Conservation (phyloP, 2,113 vertebrate species). For the Marcusenius ussheri region DNA sequence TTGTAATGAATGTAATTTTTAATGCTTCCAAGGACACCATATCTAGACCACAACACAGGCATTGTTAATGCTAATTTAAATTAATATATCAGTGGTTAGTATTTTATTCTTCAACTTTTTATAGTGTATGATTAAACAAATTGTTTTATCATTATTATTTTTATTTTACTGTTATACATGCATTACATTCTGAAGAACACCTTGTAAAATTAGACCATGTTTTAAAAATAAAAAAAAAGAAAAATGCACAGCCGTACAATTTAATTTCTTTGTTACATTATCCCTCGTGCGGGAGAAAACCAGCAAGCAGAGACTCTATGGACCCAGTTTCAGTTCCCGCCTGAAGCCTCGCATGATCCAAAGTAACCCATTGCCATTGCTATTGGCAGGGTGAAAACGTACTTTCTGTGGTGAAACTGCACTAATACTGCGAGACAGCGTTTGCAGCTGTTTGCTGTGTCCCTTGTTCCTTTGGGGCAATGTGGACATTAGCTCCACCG, state of each 20-base stretch:
- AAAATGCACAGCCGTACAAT: not conserved
- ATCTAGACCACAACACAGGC: not conserved
- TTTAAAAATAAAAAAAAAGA: not conserved
- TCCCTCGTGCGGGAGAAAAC: not conserved
- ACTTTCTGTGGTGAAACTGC: not conserved
- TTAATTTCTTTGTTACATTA: not conserved
- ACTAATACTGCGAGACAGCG: not conserved
- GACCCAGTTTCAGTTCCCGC: slow-evolving; percentile 4
- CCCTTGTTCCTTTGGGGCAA: not conserved
- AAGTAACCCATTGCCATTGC: slow-evolving; percentile 9
- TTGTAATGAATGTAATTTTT: not conserved
- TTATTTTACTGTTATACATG: not conserved
- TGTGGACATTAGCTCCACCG: not conserved
- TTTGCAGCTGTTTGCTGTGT: not conserved
- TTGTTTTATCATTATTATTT: not conserved
- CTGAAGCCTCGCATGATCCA: not conserved
- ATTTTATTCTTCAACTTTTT: not conserved
- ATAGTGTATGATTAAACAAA: not conserved
- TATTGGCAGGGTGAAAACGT: slow-evolving; percentile 13
- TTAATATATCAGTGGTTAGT: not conserved
- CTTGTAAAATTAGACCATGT: not conserved
- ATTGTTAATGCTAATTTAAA: not conserved
- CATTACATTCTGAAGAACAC: not conserved
- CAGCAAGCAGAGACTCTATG: not conserved
- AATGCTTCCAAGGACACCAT: not conserved